Conservation (phyloP, 2,113 vertebrate species). For the Calonectris borealis region DNA sequence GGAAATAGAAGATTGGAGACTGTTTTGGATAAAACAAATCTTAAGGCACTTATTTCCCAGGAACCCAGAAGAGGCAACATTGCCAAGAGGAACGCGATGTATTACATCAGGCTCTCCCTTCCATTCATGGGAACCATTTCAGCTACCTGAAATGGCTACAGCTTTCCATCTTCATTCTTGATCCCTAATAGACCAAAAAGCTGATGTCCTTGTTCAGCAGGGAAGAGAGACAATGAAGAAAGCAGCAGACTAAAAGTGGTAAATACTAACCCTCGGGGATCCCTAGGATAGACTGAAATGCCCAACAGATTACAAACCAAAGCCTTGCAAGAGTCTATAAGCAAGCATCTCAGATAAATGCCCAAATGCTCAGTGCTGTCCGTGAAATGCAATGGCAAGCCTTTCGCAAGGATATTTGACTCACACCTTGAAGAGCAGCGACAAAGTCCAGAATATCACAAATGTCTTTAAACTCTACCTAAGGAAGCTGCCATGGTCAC, state of each 20-base stretch:
- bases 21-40: not conserved
- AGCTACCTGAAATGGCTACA: not conserved
- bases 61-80: not conserved
- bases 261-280: not conserved
- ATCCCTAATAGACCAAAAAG: not conserved
- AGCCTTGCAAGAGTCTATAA: not conserved
- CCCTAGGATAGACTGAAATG: not conserved
- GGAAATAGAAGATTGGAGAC: not conserved
- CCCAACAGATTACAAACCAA: not conserved
- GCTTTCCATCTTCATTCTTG: not conserved
- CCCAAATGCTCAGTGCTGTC: not conserved
- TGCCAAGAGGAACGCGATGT: not conserved
- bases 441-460: not conserved
- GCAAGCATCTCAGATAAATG: not conserved
- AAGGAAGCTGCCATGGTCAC: not conserved
- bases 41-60: not conserved
- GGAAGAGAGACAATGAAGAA: not conserved
- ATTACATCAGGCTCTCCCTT: not conserved
- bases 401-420: not conserved
- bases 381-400: not conserved
- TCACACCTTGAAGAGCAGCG: not conserved
- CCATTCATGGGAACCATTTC: not conserved
- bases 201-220: not conserved
- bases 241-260: not conserved
- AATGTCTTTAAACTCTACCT: not conserved